phyloP scores from a whole-genome alignment of 2,113 vertebrate species.

The Muscicapa adusta region DNA sequence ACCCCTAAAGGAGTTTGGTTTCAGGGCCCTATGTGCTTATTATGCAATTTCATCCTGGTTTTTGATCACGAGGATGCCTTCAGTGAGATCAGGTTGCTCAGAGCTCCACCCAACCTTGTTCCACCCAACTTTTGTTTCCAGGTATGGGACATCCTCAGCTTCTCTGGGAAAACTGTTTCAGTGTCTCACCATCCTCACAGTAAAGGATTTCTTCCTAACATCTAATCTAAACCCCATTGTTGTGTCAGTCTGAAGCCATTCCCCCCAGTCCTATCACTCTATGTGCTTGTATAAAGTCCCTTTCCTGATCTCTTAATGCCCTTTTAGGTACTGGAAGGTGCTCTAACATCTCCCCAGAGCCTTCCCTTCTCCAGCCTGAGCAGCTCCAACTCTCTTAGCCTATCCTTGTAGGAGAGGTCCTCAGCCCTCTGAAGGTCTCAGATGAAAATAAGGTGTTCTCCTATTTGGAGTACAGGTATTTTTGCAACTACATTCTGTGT shows the following conservation, averaged over 20 bases:
- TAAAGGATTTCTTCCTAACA: background rate
- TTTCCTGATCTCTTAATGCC: background rate
- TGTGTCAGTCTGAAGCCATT: background rate
- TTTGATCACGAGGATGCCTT: background rate
- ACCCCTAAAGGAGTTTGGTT: background rate
- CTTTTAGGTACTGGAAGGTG: background rate
- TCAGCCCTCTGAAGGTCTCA: background rate
- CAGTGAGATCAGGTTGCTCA: background rate
- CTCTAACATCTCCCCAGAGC: rapidly evolving
- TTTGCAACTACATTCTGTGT: background rate
- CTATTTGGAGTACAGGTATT: background rate
- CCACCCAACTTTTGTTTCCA: background rate
- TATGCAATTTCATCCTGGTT: background rate
- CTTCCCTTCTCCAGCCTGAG: background rate
- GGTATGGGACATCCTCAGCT: background rate
- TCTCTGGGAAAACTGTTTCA: background rate
- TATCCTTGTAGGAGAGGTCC: rapidly evolving
- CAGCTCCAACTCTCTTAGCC: background rate
- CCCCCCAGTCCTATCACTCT: rapidly evolving
- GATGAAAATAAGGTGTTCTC: background rate
- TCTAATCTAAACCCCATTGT: background rate
- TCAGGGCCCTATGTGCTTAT: background rate
- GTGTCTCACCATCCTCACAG: background rate
- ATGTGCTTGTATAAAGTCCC: background rate
- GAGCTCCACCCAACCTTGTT: background rate